phyloP scores from a whole-genome alignment of 2,888 invertebrate species.

The Leucophenga maculata region DNA sequence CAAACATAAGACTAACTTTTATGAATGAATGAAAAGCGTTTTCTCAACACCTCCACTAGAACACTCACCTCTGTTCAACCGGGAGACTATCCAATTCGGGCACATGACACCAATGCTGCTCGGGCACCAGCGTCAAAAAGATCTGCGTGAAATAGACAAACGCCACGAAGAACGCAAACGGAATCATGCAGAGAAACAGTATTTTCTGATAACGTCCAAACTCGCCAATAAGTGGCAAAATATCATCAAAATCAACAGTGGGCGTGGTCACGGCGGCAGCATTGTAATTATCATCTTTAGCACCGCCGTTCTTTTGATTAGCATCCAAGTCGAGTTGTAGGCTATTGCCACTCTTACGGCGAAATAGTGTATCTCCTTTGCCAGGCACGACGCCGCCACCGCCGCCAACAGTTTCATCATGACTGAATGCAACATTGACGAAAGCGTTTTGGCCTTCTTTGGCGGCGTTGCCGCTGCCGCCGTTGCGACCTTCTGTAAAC shows the following conservation, averaged over 20 bases:
- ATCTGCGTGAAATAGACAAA: constrained; percentile 93
- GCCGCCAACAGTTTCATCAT: constrained; percentile 43
- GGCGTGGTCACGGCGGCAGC: constrained; percentile 38
- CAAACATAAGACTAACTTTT: no score
- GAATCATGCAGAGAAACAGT: constrained; percentile 87
- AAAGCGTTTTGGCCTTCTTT: constrained; percentile 54
- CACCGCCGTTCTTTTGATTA: neutral
- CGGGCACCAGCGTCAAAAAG: constrained; percentile 86
- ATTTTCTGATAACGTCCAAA: constrained; percentile 89
- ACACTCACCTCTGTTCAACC: constrained; percentile 75
- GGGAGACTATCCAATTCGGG: constrained; percentile 77
- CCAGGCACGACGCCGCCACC: constrained; percentile 8
- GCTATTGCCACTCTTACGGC: constrained; percentile 64
- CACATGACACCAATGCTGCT: constrained; percentile 87
- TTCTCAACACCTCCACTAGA: no score
- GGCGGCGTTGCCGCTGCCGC: neutral
- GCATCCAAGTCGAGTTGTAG: constrained; percentile 54
- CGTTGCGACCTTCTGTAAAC: constrained; percentile 20
- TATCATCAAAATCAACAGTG: constrained; percentile 84
- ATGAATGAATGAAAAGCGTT: no score
- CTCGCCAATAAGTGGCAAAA: constrained; percentile 87
- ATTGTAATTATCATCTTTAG: constrained; percentile 39
- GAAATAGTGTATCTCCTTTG: constrained; percentile 53
- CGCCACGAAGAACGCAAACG: constrained; percentile 89
- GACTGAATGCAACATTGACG: constrained; percentile 59